Conservation (phyloP, 2,113 vertebrate species). For the Oreochromis aureus region DNA sequence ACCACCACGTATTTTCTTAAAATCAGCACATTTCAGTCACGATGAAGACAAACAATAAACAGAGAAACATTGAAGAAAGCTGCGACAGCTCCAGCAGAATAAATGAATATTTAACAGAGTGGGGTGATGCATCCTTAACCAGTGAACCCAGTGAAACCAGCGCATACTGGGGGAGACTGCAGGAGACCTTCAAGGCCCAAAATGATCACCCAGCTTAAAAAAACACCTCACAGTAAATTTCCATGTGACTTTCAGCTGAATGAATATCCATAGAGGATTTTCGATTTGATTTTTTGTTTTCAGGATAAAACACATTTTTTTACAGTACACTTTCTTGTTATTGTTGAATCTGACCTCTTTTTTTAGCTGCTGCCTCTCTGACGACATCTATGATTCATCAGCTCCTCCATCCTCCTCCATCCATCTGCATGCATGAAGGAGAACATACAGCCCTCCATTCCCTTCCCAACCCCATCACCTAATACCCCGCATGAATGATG, state of each 20-base stretch:
- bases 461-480: not conserved
- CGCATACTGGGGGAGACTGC: not conserved
- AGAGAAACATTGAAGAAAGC: not conserved
- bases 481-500: not conserved
- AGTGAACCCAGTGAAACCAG: not conserved
- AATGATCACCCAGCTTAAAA: not conserved
- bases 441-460: not conserved
- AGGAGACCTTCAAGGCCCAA: not conserved
- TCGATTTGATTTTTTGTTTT: not conserved
- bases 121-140: not conserved
- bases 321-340: not conserved
- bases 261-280: not conserved
- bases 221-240: not conserved
- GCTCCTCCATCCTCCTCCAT: not conserved
- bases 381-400: slow-evolving; percentile 42
- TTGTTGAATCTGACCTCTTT: not conserved
- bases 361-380: not conserved
- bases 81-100: not conserved
- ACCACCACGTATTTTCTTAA: not conserved
- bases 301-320: accelerated
- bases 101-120: not conserved
- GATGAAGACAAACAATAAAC: not conserved
- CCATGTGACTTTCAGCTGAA: not conserved
- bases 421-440: not conserved
- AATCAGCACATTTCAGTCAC: not conserved